Evolutionary conservation across 1,140 invertebrate species (phyloP), one percentile per base, ranked within the genome.

Genomic region (Drosophila repleta): DNA sequence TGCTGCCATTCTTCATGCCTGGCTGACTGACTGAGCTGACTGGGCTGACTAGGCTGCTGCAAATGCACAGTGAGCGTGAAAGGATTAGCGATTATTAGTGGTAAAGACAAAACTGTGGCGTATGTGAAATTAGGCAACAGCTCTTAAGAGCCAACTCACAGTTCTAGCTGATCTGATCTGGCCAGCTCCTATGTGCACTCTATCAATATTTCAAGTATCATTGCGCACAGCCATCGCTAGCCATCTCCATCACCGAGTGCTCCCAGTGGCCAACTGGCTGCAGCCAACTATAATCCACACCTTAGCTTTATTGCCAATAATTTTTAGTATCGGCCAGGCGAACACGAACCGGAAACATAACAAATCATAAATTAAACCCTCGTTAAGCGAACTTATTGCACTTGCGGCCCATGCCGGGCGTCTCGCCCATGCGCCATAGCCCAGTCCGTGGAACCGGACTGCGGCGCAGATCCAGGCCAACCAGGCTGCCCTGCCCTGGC

Each of bases 321-420:
- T 82, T 82, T 82, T 88, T 55, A 69, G 71, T 70, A 70, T 74
- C 61, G 74, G 64, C 79, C 76, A 69, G 60, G 79, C 72, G 66
- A 88, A 88, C 83, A 83, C 82, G 79, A 90, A 90, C 88, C 88
- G 88, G 88, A 90, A 90, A 90, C 88, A 90, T 88, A 90, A 90
- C 88, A 90, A 90, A 90, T 90, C 88, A 90, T 90, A 90, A 90
- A 90, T 90, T 90, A 90, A 90, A 90, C 88, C 88, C 88, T 90
- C 88, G 88, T 90, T 90, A 90, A 90, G 71, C 83, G 78, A 90
- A 90, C 88, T 90, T 90, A 90, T 90, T 90, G 84, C 88, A 71
- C 72, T 83, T 78, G 73, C 80, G 72, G 68, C 76, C 51, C 76
- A 60, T 32, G 61, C 61, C 41, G 45, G 64, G 46, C 62, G 80